A percentile compares a stretch with the other conserved stretches of the same genome.
Conservation (phyloP, 2,113 vertebrate genomes). For the Leucoraja erinaceus region DNA sequence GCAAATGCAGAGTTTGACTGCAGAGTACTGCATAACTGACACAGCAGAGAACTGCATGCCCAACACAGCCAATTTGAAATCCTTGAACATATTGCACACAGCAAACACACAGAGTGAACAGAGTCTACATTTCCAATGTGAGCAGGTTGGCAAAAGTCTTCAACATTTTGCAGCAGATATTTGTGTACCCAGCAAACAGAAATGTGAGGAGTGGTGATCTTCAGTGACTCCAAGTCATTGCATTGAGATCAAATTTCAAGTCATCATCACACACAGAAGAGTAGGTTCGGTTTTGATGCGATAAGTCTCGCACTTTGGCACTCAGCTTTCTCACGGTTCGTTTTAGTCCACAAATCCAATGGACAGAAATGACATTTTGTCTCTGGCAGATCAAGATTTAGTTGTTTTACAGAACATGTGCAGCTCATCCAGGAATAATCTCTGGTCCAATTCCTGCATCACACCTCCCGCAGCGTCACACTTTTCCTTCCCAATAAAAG, state of each 20-base stretch:
- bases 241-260: background rate
- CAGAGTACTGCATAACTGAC: background rate
- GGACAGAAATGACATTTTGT: background rate
- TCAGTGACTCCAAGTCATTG: background rate
- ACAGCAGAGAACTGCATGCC: background rate
- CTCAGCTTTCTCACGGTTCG: background rate
- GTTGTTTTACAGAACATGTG: background rate
- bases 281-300: background rate
- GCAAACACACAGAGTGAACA: background rate
- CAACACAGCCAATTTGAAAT: background rate
- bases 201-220: background rate
- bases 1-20: background rate
- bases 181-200: background rate
- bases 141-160: background rate
- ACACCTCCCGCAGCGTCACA: background rate
- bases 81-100: background rate
- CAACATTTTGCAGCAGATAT: background rate
- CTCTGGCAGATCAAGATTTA: background rate
- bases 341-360: background rate
- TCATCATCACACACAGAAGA: background rate
- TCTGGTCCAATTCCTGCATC: background rate
- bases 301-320: conserved; percentile 18
- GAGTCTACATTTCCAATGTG: background rate
- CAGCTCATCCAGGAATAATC: background rate
- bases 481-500: background rate